Evolutionary conservation across 2,113 vertebrate genomes (phyloP).

Genomic region (Platichthys flesus): DNA sequence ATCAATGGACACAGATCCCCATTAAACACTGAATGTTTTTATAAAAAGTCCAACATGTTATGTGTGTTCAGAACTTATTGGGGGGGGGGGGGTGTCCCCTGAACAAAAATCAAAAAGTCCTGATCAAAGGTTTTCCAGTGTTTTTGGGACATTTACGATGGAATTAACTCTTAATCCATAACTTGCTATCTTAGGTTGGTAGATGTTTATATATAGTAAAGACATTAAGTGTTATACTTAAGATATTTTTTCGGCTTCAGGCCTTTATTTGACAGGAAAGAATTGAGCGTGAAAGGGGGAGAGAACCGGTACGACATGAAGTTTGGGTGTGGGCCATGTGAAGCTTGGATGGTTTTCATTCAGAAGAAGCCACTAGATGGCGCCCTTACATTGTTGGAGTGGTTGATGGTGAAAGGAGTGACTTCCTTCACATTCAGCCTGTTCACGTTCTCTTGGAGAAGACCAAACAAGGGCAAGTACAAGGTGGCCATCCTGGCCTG

Average conservation of each 20-base stretch:
- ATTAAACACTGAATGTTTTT: neutral
- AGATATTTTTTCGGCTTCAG: neutral
- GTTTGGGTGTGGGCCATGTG: neutral
- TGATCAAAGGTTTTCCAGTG: neutral
- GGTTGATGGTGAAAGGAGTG: constrained; percentile 87
- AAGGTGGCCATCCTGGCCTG: constrained; percentile 95
- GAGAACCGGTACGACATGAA: too few relatives aligned
- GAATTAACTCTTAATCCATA: neutral
- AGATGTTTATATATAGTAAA: too few relatives aligned
- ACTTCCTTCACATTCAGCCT: constrained; percentile 95
- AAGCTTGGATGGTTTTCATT: neutral
- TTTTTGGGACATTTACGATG: neutral
- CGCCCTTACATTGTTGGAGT: constrained; percentile 85
- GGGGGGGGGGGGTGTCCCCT: neutral
- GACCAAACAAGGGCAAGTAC: constrained; percentile 94
- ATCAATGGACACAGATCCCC: neutral
- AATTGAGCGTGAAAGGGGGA: too few relatives aligned
- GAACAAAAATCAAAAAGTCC: neutral
- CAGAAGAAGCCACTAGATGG: constrained; percentile 65
- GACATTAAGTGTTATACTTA: too few relatives aligned
- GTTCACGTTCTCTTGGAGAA: constrained; percentile 97
- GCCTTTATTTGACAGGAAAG: too few relatives aligned
- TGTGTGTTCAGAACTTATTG: neutral
- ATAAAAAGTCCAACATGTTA: neutral
- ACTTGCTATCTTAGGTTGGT: too few relatives aligned